Evolutionary conservation across 2,797 vertebrate genomes (phyloP), one percentile per base, ranked within the genome.

Genomic region (Synanceia verrucosa): DNA sequence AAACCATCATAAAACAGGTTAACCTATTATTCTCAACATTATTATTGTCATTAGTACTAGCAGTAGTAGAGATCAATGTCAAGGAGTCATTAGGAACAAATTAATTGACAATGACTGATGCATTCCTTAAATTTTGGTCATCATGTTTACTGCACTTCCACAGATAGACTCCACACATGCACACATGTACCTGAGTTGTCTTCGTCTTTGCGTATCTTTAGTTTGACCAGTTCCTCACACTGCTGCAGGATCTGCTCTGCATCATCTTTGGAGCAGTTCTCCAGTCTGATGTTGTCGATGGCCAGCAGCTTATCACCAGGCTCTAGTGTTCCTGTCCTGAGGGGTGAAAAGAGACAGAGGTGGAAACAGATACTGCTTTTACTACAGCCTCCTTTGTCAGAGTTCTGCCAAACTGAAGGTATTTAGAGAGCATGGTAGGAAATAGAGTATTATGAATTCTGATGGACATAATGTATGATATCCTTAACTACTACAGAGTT

Each of bases 151-250:
- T 14, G 12, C 39, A 5, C n/a, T 1, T 5, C 36, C 14, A 37
- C 7, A 6, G 2, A 37, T 14, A 16, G 19, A 26, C 21, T 6
- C 24, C 7, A 1, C 23, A 59, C 2, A 11, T 31, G 7, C 13
- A 18, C 29, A 48, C 4, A 43, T 4, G 1, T 80, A 97, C 98
- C 98, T 2, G 97, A 99, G 92, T 99, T 98, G 94, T 99, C 97
- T 79, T 99, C 97, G 10, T 99, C 97, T 79, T 99, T 99, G 56
- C 97, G 95, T 76, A 99, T 96, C 94, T 99, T 99, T 47, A 99
- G 94, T 86, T 97, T 98, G 77, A 99, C 97, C 82, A 99, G 94
- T 60, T 99, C 98, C 87, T 99, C 97, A 4, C 97, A 96, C 82
- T 98, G 97, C 83, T 95, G 95, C 48, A 99, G 95, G 86, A 99